Base-by-base conservation (phyloP, 2,797 vertebrate genomes). In the Enteromius fasciolatus region DNA sequence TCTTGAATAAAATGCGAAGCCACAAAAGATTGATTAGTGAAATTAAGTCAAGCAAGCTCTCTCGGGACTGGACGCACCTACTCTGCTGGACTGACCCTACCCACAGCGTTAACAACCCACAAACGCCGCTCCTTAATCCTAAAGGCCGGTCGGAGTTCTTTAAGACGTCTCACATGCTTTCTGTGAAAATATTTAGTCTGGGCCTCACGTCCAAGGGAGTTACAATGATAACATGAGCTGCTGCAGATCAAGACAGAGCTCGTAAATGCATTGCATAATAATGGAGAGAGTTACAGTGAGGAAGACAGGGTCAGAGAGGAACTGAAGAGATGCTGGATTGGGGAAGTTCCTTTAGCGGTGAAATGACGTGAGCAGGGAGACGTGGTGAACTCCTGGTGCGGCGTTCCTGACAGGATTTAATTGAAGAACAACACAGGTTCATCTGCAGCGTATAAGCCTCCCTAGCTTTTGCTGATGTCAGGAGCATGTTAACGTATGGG, bases 341-440 rank as follows among this genome's bases (percentile, higher is more conserved):
- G 69, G 70, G 57, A 82, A 86, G 80, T 74, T 77, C 72, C 80
- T 69, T 52, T 81, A 39, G 61, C 20, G 63, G 83, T 87, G 63
- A 88, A 85, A 76, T 89, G 84, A 87, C 57, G 20, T 84, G 28
- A 89, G 64, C 64, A 78, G 86, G 70, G 64, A 87, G 82, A 80
- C 39, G 10, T 82, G 50, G 78, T 83, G 76, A 39, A 81, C 70
- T 68, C 73, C 76, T 67, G 76, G 15, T 78, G 33, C 36, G 20
- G 31, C 84, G 72, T 68, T 76, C 79, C 69, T 84, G 36, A 59
- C 44, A 54, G 54, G 31, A 31, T 87, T 88, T 92, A 92, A 91
- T 91, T 91, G 87, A 92, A 92, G 84, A 89, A 88, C 81, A 92
- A 91, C 91, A 92, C 52, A 67, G 52, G 82, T 41, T 78, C 17